Evolutionary conservation across 1,140 invertebrate species (phyloP).

Genomic region (Platorchestia sp.): DNA sequence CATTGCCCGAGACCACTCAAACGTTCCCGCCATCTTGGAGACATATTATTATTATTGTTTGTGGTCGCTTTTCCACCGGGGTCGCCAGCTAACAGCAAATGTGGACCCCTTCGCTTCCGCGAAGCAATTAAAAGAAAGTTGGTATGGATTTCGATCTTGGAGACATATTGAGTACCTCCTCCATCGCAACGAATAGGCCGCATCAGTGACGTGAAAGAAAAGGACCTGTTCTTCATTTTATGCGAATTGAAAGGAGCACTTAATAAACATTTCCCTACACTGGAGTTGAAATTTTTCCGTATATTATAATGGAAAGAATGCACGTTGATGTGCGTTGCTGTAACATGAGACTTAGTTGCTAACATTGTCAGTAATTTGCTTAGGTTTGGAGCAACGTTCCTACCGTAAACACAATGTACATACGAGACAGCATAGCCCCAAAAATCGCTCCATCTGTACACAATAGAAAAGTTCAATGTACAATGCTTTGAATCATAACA

Average conservation of each 20-base stretch:
- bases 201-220: not conserved
- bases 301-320: not conserved
- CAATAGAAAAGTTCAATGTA: not conserved
- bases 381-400: not conserved
- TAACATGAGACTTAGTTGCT: not conserved
- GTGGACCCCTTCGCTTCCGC: too few relatives aligned
- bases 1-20: too few relatives aligned
- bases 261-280: not conserved
- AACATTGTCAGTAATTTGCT: not conserved
- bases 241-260: not conserved
- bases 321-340: not conserved
- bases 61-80: too few relatives aligned
- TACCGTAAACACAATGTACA: not conserved
- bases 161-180: too few relatives aligned
- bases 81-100: too few relatives aligned
- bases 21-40: too few relatives aligned
- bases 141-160: too few relatives aligned
- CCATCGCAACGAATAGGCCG: not conserved
- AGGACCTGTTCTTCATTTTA: not conserved
- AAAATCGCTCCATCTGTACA: not conserved
- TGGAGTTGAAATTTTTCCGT: not conserved
- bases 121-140: too few relatives aligned
- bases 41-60: too few relatives aligned
- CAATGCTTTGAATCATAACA: not conserved
- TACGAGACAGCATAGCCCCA: not conserved